Evolutionary conservation across 2,113 vertebrate species (phyloP).

Genomic region (Sceloporus undulatus): DNA sequence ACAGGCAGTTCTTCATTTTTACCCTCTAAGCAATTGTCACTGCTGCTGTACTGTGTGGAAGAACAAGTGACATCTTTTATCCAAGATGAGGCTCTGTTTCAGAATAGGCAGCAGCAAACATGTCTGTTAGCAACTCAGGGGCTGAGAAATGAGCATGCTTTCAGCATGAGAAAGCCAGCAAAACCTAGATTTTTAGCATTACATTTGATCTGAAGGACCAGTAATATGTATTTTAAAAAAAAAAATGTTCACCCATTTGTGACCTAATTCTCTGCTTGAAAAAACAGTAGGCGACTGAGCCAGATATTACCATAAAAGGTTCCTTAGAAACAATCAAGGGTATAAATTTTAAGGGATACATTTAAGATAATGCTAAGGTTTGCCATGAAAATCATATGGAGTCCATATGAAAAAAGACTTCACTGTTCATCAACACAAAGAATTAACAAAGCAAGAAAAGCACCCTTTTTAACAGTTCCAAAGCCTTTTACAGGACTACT

Average conservation of each 20-base stretch:
- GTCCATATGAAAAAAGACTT: neutral
- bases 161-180: neutral
- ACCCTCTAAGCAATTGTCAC: neutral
- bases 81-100: conserved; percentile 23
- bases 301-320: conserved; percentile 39
- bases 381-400: conserved; percentile 33
- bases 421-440: fast-evolving
- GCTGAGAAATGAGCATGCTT: neutral
- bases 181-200: neutral
- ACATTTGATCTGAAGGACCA: neutral
- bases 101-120: neutral
- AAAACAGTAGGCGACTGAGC: conserved; percentile 58
- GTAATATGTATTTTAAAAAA: neutral
- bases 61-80: conserved; percentile 1
- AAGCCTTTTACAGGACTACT: neutral
- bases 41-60: neutral
- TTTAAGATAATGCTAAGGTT: neutral
- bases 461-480: neutral
- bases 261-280: conserved; percentile 48
- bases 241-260: neutral
- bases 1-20: conserved; percentile 11
- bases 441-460: neutral
- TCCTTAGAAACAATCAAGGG: conserved; percentile 60
- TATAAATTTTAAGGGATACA: conserved; percentile 47
- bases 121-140: conserved; percentile 15